A percentile compares a stretch with the other conserved stretches of the same genome.
Evolutionary conservation across 2,888 invertebrate species (phyloP).

Genomic region (Pterostichus madidus): DNA sequence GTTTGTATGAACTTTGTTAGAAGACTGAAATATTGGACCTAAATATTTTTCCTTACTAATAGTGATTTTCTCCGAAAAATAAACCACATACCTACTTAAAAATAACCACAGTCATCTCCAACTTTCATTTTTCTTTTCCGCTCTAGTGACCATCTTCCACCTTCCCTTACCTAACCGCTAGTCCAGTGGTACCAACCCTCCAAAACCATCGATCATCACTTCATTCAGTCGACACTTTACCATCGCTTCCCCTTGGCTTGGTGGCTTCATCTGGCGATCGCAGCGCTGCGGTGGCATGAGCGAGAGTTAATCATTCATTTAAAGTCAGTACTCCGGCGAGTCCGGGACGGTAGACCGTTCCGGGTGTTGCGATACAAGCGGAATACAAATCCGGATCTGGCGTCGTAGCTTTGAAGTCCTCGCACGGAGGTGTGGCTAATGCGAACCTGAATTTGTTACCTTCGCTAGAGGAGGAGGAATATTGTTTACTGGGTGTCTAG

Average conservation of each 20-base stretch:
- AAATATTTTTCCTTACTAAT: no score
- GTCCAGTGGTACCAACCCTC: constrained; percentile 5
- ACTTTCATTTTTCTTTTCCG: constrained; percentile 10
- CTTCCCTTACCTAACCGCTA: no score
- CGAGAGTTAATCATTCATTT: constrained; percentile 55
- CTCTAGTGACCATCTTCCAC: not conserved
- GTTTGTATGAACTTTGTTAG: no score
- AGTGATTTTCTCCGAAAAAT: no score
- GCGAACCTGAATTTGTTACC: constrained; percentile 8
- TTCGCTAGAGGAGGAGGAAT: not conserved
- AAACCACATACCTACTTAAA: no score
- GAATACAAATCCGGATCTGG: constrained; percentile 39
- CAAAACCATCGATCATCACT: constrained; percentile 35
- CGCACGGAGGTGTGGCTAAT: constrained; percentile 22
- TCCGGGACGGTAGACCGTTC: constrained; percentile 8
- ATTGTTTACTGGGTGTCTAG: constrained; percentile 12
- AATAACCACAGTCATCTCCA: not conserved
- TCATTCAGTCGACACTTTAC: not conserved
- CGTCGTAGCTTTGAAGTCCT: constrained; percentile 5
- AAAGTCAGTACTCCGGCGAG: constrained; percentile 26
- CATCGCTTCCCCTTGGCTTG: not conserved
- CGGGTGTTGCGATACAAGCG: constrained; percentile 51
- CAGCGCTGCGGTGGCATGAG: not conserved
- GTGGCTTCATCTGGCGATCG: not conserved
- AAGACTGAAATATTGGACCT: not conserved